These are phyloP conservation scores for Bursaphelenchus okinawaensis DNA, from an alignment of 2,888 invertebrate genomes.

Conservation along the genomic window DNA sequence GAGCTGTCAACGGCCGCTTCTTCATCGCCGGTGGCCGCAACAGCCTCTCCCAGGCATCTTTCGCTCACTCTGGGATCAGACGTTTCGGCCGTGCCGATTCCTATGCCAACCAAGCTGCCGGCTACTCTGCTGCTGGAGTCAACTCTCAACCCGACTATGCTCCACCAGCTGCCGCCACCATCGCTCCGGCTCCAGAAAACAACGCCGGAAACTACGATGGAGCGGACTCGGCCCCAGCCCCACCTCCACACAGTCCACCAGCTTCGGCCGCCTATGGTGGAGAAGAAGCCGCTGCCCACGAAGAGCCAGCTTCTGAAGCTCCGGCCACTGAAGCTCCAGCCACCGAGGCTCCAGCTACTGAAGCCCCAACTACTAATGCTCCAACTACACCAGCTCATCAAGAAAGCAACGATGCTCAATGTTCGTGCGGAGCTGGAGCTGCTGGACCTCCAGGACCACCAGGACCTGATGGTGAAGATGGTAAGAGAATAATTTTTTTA, in stretches of 20 bases:
- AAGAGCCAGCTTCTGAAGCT: background rate
- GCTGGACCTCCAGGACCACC: conserved; percentile 39
- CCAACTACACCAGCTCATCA: conserved; percentile 9
- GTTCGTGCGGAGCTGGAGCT: conserved; percentile 38
- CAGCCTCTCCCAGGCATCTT: background rate
- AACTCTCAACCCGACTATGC: conserved; percentile 2
- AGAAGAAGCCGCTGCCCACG: background rate
- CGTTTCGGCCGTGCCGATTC: conserved; percentile 5
- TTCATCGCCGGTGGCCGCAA: conserved; percentile 1
- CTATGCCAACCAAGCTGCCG: background rate
- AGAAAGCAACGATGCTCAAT: conserved; percentile 21
- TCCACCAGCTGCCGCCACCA: background rate
- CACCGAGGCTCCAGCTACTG: conserved; percentile 7
- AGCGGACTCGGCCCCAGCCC: background rate
- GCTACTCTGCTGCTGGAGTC: conserved; percentile 10
- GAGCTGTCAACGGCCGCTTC: background rate
- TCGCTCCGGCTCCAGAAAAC: background rate
- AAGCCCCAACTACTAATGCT: conserved; percentile 3
- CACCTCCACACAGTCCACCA: background rate
- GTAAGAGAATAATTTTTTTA: too few relatives aligned
- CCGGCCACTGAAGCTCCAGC: background rate
- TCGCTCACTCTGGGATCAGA: conserved; percentile 6
- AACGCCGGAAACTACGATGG: conserved; percentile 12
- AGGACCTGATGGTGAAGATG: conserved; percentile 44
- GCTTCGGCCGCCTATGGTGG: background rate